Evolutionary conservation across 2,888 invertebrate genomes (phyloP).

Genomic region (Hypercompe scribonia): DNA sequence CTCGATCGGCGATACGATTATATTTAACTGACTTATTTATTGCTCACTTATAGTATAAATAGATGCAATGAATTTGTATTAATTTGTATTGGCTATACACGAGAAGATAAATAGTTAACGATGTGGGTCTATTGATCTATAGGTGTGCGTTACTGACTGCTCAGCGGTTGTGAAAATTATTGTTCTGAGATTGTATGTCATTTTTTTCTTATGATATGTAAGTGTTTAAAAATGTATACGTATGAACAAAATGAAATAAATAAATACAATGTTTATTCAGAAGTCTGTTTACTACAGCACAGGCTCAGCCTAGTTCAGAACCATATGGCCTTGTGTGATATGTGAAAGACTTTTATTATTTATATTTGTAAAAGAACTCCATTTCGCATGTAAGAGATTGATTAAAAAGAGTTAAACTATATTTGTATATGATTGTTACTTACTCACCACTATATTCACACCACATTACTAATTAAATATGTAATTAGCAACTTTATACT

Average conservation of each 20-base stretch:
- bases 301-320: too few relatives aligned
- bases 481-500: neutral
- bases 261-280: too few relatives aligned
- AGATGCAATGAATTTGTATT: constrained; percentile 11
- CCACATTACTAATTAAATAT: neutral
- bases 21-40: constrained; percentile 53
- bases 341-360: too few relatives aligned
- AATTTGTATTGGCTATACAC: constrained; percentile 5
- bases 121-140: neutral
- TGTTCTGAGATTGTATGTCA: too few relatives aligned
- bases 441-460: neutral
- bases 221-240: neutral
- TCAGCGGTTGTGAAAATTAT: too few relatives aligned
- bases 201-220: too few relatives aligned
- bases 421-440: neutral
- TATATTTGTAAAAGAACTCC: neutral
- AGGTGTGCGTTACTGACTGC: neutral
- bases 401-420: neutral
- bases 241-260: neutral
- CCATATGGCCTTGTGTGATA: too few relatives aligned
- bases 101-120: neutral
- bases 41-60: constrained; percentile 32
- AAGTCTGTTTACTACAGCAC: too few relatives aligned
- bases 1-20: constrained; percentile 42
- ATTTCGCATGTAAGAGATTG: neutral